A percentile compares a stretch with the other conserved stretches of the same genome.
Evolutionary conservation across 2,113 vertebrate genomes (phyloP).

Genomic region (Siniperca knerii): DNA sequence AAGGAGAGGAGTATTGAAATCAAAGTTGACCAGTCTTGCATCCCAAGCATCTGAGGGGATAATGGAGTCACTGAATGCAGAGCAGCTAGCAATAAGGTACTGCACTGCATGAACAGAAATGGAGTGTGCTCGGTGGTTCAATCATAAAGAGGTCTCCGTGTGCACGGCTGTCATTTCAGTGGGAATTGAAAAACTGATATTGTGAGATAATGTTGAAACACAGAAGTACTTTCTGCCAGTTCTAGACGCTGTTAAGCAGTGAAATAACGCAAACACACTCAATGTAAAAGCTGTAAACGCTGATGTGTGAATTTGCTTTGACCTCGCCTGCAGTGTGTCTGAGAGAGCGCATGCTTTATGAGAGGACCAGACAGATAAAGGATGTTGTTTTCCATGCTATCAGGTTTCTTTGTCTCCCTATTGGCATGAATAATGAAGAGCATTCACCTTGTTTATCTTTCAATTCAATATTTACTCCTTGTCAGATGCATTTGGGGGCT

Average conservation of each 20-base stretch:
- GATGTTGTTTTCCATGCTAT: slow-evolving; percentile 56
- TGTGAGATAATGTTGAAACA: slow-evolving; percentile 46
- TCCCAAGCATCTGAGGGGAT: slow-evolving; percentile 58
- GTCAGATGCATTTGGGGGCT: slow-evolving; percentile 83
- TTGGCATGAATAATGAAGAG: slow-evolving; percentile 77
- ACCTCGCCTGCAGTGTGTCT: slow-evolving; percentile 21
- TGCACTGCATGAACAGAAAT: slow-evolving; percentile 66
- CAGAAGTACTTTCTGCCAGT: slow-evolving; percentile 10
- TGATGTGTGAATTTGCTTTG: slow-evolving; percentile 16
- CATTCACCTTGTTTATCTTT: slow-evolving; percentile 84
- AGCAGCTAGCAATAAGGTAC: slow-evolving; percentile 55
- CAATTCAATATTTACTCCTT: slow-evolving; percentile 86
- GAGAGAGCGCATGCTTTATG: slow-evolving; percentile 27
- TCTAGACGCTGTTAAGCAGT: not conserved
- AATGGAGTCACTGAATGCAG: slow-evolving; percentile 69
- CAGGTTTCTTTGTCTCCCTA: slow-evolving; percentile 62
- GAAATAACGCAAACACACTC: slow-evolving; percentile 25
- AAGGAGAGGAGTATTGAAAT: slow-evolving; percentile 60
- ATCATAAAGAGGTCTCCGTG: slow-evolving; percentile 34
- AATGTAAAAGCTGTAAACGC: not conserved
- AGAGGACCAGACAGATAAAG: slow-evolving; percentile 59
- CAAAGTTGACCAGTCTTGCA: slow-evolving; percentile 63
- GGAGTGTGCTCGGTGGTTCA: slow-evolving; percentile 35
- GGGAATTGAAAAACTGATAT: slow-evolving; percentile 52
- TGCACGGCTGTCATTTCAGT: slow-evolving; percentile 39